Evolutionary conservation across 2,888 invertebrate genomes (phyloP).

Genomic region (Therioaphis trifolii): DNA sequence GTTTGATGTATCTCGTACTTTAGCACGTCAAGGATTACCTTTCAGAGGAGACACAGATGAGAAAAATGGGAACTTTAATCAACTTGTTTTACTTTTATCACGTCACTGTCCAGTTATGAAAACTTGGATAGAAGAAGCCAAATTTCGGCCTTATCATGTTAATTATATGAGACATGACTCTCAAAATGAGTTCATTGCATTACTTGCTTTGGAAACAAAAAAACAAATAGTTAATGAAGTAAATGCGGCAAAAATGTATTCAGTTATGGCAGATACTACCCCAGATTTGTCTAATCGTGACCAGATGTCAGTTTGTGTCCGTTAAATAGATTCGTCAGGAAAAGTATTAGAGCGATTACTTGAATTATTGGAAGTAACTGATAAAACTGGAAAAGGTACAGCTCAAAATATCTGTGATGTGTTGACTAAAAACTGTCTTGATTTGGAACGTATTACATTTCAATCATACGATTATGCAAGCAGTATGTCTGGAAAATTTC

Average conservation of each 20-base stretch:
- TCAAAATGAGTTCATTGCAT: no score
- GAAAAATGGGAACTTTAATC: no score
- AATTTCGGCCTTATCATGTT: no score
- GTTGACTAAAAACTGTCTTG: constrained; percentile 19
- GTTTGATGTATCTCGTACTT: no score
- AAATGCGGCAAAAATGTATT: constrained; percentile 18
- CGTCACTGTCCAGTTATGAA: no score
- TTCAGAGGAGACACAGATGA: no score
- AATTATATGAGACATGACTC: no score
- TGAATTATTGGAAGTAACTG: constrained; percentile 38
- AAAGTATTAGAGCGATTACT: constrained; percentile 21
- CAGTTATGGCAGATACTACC: constrained; percentile 52
- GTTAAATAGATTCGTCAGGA: constrained; percentile 26
- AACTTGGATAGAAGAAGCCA: no score
- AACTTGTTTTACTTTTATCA: no score
- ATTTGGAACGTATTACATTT: constrained; percentile 32
- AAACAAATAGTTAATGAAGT: no score
- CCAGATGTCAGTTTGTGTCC: constrained; percentile 34
- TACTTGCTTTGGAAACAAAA: no score
- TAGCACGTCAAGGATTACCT: no score
- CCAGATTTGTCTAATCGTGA: constrained; percentile 56
- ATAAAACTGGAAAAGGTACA: constrained; percentile 52
- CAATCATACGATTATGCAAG: constrained; percentile 59
- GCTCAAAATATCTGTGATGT: constrained; percentile 35
- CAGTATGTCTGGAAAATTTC: constrained; percentile 48